Percentiles rank a stretch among this genome's conserved stretches.
Evolutionary conservation across 37 sponge, comb jelly and placozoan genomes (phyloP).

Genomic region (Halichondria panicea): DNA sequence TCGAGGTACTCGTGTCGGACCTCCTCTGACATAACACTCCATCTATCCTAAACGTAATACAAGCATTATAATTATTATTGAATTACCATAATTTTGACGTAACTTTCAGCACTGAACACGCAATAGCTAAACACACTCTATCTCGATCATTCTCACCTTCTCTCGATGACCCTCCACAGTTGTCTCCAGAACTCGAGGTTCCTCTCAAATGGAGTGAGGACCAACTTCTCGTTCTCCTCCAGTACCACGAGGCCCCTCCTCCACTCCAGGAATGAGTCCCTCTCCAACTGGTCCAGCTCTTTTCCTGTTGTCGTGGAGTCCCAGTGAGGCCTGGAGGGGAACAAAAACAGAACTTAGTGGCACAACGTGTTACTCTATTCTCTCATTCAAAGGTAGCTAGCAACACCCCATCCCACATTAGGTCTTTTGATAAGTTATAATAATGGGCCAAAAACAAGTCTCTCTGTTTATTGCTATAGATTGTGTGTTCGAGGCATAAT

Average conservation of each 20-base stretch:
- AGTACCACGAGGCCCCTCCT: constrained; percentile 51
- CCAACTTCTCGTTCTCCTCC: constrained; percentile 70
- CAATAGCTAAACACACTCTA: too few species aligned
- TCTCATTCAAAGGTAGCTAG: not conserved
- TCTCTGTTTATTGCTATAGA: too few species aligned
- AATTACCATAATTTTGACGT: too few species aligned
- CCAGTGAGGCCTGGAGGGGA: constrained; percentile 17
- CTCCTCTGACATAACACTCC: too few species aligned
- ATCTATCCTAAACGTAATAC: too few species aligned
- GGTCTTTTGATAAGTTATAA: not conserved
- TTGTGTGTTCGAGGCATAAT: too few species aligned
- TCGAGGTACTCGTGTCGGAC: too few species aligned
- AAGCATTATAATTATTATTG: too few species aligned
- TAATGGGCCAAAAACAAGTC: too few species aligned
- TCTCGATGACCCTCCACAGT: constrained; percentile 83
- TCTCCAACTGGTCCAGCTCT: constrained; percentile 47
- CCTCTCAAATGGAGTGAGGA: constrained; percentile 67
- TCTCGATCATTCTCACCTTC: constrained; percentile 10
- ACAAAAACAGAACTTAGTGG: not conserved
- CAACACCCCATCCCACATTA: not conserved
- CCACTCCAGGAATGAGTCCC: constrained; percentile 64
- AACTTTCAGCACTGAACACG: too few species aligned
- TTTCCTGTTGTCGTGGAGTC: constrained; percentile 20
- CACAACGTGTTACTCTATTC: too few species aligned
- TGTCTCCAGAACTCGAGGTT: constrained; percentile 83